Conservation (phyloP, 2,113 vertebrate species). For the Callipepla squamata region DNA sequence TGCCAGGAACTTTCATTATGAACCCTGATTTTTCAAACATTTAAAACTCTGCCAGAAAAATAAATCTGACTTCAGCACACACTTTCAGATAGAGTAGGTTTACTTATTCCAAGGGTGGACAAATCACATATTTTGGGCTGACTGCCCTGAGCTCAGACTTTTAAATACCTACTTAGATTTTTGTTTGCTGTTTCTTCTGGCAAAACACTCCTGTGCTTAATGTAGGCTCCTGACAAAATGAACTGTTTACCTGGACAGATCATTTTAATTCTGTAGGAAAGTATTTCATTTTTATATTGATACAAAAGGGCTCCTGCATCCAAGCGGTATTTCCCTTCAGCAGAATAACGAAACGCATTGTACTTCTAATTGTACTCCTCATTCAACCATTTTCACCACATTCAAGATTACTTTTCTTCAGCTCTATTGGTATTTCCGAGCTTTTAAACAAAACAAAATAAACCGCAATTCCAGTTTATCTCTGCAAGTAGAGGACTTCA, state of each 20-base stretch:
- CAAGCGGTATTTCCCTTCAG: not conserved
- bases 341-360: not conserved
- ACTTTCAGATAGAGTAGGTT: not conserved
- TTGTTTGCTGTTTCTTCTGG: not conserved
- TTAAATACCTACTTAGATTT: not conserved
- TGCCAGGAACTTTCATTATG: slow-evolving; percentile 51
- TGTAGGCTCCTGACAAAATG: not conserved
- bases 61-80: slow-evolving; percentile 27
- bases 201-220: not conserved
- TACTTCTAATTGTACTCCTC: slow-evolving; percentile 22
- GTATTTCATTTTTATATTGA: not conserved
- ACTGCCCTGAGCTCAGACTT: slow-evolving; percentile 17
- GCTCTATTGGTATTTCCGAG: not conserved
- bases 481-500: slow-evolving; percentile 30
- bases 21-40: slow-evolving; percentile 47
- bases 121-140: not conserved
- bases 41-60: slow-evolving; percentile 38
- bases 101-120: not conserved
- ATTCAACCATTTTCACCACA: not conserved
- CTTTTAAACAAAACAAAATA: slow-evolving; percentile 60
- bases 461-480: slow-evolving; percentile 12
- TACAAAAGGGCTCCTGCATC: not conserved
- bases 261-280: not conserved
- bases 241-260: not conserved
- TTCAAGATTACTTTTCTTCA: slow-evolving; percentile 34